Conservation (phyloP, 2,888 invertebrate genomes). For the Euclidia mi region DNA sequence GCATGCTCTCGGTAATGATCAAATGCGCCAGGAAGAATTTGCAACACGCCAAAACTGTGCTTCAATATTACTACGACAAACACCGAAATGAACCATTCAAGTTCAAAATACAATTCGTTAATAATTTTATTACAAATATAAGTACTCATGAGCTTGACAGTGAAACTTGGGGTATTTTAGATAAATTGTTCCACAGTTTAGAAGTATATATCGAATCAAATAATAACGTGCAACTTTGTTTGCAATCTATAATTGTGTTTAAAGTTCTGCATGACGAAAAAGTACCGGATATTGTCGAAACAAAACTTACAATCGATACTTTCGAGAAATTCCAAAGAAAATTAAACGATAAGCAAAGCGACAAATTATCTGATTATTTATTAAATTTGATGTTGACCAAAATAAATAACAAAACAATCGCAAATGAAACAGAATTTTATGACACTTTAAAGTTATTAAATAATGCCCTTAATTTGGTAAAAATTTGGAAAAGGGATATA, state of each 20-base stretch:
- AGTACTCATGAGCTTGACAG: conserved; percentile 60
- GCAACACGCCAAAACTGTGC: conserved; percentile 61
- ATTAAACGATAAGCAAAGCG: conserved; percentile 61
- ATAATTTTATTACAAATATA: conserved; percentile 62
- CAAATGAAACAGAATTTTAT: conserved; percentile 56
- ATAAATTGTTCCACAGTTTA: conserved; percentile 75
- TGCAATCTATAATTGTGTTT: conserved; percentile 70
- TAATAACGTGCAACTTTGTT: conserved; percentile 68
- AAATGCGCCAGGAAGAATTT: conserved; percentile 62
- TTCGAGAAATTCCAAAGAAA: conserved; percentile 57
- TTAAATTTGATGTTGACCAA: conserved; percentile 52
- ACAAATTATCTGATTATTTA: conserved; percentile 71
- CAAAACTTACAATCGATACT: conserved; percentile 69
- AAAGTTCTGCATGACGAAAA: conserved; percentile 65
- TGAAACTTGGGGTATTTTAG: conserved; percentile 71
- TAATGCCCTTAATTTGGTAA: conserved; percentile 60
- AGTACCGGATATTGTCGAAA: conserved; percentile 69
- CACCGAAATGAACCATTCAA: conserved; percentile 78
- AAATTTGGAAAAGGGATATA: conserved; percentile 72
- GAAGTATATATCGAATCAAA: conserved; percentile 75
- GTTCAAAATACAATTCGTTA: conserved; percentile 72
- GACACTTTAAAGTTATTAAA: conserved; percentile 47
- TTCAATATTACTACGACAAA: conserved; percentile 71
- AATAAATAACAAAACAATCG: conserved; percentile 47
- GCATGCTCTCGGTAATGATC: conserved; percentile 69